These are phyloP conservation scores for Steinernema scapterisci DNA, from an alignment of 2,888 invertebrate species.

Conservation along the genomic window DNA sequence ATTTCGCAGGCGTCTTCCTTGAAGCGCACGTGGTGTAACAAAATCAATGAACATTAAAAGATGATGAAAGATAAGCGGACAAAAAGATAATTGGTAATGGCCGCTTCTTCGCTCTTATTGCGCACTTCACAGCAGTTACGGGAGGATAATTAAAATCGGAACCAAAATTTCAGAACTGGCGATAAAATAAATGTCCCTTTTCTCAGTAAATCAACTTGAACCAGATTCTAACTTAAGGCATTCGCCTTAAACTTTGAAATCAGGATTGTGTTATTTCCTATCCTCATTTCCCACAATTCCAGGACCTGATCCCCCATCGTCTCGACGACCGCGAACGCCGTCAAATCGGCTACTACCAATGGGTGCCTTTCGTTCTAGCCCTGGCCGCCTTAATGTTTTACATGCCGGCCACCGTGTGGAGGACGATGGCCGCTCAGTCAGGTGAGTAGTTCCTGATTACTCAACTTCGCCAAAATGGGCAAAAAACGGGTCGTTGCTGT, in stretches of 20 bases:
- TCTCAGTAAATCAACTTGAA: no score
- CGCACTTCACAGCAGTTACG: no score
- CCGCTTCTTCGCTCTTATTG: neutral
- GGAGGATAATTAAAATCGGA: no score
- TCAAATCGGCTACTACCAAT: slow-evolving; percentile 66
- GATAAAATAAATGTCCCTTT: no score
- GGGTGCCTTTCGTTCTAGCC: slow-evolving; percentile 66
- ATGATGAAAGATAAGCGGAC: neutral
- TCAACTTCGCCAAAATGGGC: neutral
- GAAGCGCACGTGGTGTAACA: neutral
- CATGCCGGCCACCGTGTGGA: slow-evolving; percentile 66
- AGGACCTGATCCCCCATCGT: slow-evolving; percentile 68
- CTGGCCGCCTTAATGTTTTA: slow-evolving; percentile 67
- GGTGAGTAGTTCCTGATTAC: slow-evolving; percentile 46
- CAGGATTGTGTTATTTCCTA: neutral
- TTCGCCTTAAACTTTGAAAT: neutral
- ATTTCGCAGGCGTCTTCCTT: neutral
- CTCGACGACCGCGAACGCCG: slow-evolving; percentile 67
- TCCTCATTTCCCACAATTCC: slow-evolving; percentile 53
- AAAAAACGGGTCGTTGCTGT: neutral
- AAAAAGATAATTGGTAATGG: slow-evolving; percentile 15
- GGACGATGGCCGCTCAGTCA: slow-evolving; percentile 65
- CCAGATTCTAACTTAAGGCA: no score
- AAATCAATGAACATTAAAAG: neutral
- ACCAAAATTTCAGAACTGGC: no score